These are phyloP conservation scores for Colletes gigas DNA, from an alignment of 1,140 invertebrate species.

Conservation along the genomic window DNA sequence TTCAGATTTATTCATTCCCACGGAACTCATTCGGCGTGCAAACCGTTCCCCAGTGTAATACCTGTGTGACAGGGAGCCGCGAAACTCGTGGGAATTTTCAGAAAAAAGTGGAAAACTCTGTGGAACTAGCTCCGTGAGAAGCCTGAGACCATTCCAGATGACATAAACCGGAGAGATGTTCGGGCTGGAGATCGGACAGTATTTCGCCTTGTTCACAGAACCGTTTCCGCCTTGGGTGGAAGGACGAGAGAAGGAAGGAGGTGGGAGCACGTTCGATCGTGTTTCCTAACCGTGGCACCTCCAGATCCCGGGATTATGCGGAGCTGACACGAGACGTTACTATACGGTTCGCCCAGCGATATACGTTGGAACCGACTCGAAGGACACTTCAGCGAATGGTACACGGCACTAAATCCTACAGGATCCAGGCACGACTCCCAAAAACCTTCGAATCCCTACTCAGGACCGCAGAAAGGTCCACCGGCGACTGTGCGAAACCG, in stretches of 20 bases:
- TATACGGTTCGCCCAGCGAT: conserved; percentile 55
- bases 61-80: conserved; percentile 5
- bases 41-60: not conserved
- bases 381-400: conserved; percentile 62
- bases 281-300: conserved; percentile 74
- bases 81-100: conserved; percentile 25
- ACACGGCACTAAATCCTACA: conserved; percentile 62
- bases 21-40: not conserved
- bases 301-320: conserved; percentile 76
- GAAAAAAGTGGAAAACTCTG: conserved; percentile 1
- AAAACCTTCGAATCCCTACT: conserved; percentile 61
- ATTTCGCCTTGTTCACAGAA: conserved; percentile 55
- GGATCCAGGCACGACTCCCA: conserved; percentile 55
- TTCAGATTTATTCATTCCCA: conserved; percentile 20
- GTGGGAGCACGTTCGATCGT: conserved; percentile 69
- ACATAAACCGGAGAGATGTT: conserved; percentile 49
- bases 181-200: conserved; percentile 49
- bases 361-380: conserved; percentile 58
- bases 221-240: conserved; percentile 51
- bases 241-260: conserved; percentile 30
- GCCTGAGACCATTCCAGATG: conserved; percentile 30
- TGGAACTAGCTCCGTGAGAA: conserved; percentile 22
- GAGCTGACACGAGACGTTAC: conserved; percentile 74
- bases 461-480: conserved; percentile 41
- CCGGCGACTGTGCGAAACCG: conserved; percentile 48